Conservation (phyloP, 2,888 invertebrate species). For the Lithodes maja region DNA sequence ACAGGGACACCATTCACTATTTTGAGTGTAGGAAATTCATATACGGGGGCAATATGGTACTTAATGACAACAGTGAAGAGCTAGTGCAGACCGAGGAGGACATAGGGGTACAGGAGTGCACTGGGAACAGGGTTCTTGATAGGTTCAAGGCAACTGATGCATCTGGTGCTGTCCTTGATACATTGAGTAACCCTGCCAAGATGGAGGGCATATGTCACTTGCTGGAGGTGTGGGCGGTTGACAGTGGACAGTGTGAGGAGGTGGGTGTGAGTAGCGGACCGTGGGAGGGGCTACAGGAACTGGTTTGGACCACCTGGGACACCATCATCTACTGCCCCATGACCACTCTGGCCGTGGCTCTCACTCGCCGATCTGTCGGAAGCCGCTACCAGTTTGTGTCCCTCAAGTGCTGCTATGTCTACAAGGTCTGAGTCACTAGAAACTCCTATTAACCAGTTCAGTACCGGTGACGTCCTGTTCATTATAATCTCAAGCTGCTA, state of each 20-base stretch:
- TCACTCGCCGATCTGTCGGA: not conserved
- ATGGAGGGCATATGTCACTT: not conserved
- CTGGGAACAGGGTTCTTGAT: not conserved
- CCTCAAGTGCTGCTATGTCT: constrained; percentile 19
- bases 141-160: not conserved
- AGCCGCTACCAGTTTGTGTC: not conserved
- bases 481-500: too few relatives aligned
- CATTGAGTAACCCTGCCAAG: not conserved
- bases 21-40: constrained; percentile 8
- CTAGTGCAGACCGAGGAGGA: not conserved
- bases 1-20: not conserved
- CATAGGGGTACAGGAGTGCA: not conserved
- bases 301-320: not conserved
- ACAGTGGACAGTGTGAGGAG: constrained; percentile 1
- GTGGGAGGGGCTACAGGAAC: not conserved
- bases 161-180: not conserved
- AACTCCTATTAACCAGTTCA: too few relatives aligned
- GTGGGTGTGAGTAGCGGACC: not conserved
- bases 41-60: not conserved
- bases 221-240: not conserved
- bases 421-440: too few relatives aligned
- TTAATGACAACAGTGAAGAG: not conserved
- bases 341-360: not conserved
- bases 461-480: too few relatives aligned
- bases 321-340: constrained; percentile 9